Conservation (phyloP, 2,888 invertebrate genomes). For the Schizotus pectinicornis region DNA sequence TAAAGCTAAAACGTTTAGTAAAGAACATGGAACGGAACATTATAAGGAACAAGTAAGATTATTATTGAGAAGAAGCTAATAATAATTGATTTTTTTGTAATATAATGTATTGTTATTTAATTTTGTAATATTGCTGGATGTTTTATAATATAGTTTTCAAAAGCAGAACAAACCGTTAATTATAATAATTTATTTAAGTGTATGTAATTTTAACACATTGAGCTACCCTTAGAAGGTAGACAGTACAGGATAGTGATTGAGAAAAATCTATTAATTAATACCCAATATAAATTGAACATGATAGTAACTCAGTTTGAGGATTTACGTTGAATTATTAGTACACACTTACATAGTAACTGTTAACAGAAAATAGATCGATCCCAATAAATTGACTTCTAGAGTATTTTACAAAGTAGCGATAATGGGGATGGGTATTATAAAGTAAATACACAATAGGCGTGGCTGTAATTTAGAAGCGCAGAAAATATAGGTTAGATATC, state of each 20-base stretch:
- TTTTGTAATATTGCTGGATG: too few species aligned
- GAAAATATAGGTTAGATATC: conserved; percentile 35
- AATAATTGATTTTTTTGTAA: conserved; percentile 2
- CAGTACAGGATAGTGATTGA: conserved; percentile 38
- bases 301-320: conserved; percentile 5
- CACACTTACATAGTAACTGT: too few species aligned
- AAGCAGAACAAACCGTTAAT: conserved; percentile 24
- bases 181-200: conserved; percentile 56
- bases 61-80: conserved; percentile 44
- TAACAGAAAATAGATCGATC: too few species aligned
- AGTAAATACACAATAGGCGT: conserved; percentile 25
- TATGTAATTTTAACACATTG: conserved; percentile 53
- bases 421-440: neutral
- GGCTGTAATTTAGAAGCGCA: conserved; percentile 48
- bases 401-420: too few species aligned
- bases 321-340: neutral
- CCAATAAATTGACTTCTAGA: too few species aligned
- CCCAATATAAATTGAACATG: neutral
- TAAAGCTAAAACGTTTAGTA: conserved; percentile 50
- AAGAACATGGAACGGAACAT: conserved; percentile 52
- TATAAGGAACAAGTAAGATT: conserved; percentile 53
- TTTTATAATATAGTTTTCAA: too few species aligned
- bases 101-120: neutral
- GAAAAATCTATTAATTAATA: conserved; percentile 1
- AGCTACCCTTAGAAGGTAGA: conserved; percentile 45